A percentile compares a stretch with the other conserved stretches of the same genome.
phyloP scores from a whole-genome alignment of 2,113 vertebrate genomes.

The Xiphophorus maculatus region DNA sequence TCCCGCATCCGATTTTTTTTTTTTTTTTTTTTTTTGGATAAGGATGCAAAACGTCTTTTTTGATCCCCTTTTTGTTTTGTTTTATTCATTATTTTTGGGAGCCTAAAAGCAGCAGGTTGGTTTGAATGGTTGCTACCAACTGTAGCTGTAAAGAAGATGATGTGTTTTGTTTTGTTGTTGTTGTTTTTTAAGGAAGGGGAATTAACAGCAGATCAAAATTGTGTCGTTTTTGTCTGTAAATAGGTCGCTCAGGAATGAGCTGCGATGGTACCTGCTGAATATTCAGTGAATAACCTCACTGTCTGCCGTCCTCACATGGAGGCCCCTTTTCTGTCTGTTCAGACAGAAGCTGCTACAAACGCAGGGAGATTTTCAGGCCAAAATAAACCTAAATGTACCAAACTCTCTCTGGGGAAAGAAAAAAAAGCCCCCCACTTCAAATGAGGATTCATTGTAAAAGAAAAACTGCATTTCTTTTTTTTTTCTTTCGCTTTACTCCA shows the following conservation, averaged over 20 bases:
- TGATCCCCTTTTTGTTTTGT: neutral
- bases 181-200: neutral
- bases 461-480: neutral
- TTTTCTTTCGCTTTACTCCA: slow-evolving; percentile 32
- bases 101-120: slow-evolving; percentile 10
- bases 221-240: neutral
- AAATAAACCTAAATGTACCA: slow-evolving; percentile 21
- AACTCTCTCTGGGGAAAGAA: slow-evolving; percentile 24
- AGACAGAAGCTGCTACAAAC: slow-evolving; percentile 32
- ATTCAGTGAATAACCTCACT: slow-evolving; percentile 50
- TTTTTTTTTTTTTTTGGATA: slow-evolving; percentile 2
- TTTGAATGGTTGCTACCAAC: slow-evolving; percentile 34
- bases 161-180: neutral
- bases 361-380: slow-evolving; percentile 38
- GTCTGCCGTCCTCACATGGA: slow-evolving; percentile 51
- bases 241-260: slow-evolving; percentile 21
- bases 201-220: neutral
- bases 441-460: slow-evolving; percentile 10
- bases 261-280: slow-evolving; percentile 61
- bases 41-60: slow-evolving; percentile 4
- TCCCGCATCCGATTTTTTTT: neutral
- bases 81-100: neutral
- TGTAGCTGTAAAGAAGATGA: slow-evolving; percentile 5
- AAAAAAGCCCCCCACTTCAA: neutral
- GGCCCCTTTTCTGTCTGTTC: slow-evolving; percentile 56